Evolutionary conservation across 2,888 invertebrate species (phyloP).

Genomic region (Arctia plantaginis): DNA sequence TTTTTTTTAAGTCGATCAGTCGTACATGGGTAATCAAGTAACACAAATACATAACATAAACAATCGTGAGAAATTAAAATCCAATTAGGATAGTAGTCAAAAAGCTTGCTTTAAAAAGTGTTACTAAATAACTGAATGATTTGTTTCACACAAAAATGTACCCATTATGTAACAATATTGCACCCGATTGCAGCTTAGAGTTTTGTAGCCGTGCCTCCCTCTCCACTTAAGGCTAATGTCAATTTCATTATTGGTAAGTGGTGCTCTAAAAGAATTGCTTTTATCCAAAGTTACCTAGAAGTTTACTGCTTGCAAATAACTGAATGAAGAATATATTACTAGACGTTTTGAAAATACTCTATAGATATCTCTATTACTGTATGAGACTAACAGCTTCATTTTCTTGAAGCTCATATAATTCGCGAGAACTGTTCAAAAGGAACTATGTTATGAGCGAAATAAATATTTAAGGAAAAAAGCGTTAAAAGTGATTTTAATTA

Average conservation of each 20-base stretch:
- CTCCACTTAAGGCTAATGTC: constrained; percentile 1
- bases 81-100: no score
- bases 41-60: no score
- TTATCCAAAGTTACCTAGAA: not conserved
- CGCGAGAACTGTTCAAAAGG: no score
- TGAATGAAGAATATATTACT: not conserved
- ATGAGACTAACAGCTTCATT: not conserved
- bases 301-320: not conserved
- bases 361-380: not conserved
- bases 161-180: not conserved
- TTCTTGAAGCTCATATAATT: no score
- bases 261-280: constrained; percentile 3
- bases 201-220: not conserved
- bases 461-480: no score
- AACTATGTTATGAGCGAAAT: no score
- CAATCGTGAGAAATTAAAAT: not conserved
- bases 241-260: constrained; percentile 13
- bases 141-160: not conserved
- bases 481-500: no score
- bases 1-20: no score
- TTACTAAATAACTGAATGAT: not conserved
- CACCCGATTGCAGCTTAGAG: constrained; percentile 5
- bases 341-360: not conserved
- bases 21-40: no score
- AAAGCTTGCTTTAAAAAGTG: not conserved